A percentile compares a stretch with the other conserved stretches of the same genome.
phyloP scores from a whole-genome alignment of 1,140 invertebrate species.

The Cherax destructor region DNA sequence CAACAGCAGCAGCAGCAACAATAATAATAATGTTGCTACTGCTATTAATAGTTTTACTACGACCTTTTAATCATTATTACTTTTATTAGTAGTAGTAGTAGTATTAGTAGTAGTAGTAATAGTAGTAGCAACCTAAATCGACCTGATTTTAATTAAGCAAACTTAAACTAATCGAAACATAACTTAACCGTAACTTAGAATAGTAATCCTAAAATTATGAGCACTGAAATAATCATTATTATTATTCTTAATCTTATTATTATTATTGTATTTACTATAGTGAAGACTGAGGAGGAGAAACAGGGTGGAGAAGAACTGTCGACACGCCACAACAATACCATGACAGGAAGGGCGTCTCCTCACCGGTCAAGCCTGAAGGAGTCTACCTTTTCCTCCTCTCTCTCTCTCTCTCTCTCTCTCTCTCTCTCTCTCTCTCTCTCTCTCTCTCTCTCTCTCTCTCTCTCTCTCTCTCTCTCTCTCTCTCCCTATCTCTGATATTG shows the following conservation, averaged over 20 bases:
- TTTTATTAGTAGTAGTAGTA: too few relatives aligned
- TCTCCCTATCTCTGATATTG: not conserved
- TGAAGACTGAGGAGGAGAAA: not conserved
- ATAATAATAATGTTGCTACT: not conserved
- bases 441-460: conserved; percentile 11
- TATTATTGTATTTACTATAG: too few relatives aligned
- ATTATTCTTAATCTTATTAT: too few relatives aligned
- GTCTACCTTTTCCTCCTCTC: not conserved
- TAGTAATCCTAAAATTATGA: too few relatives aligned
- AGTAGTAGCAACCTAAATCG: too few relatives aligned
- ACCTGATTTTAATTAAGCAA: too few relatives aligned
- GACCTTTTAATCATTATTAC: too few relatives aligned
- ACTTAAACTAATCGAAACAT: too few relatives aligned
- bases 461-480: not conserved
- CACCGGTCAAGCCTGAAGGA: not conserved
- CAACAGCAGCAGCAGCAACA: not conserved
- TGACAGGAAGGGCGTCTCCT: not conserved
- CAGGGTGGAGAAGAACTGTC: not conserved
- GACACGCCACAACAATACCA: not conserved
- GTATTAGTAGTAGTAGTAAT: too few relatives aligned
- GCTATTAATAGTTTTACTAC: too few relatives aligned
- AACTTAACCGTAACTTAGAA: too few relatives aligned
- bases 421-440: conserved; percentile 6
- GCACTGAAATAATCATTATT: not conserved
- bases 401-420: not conserved